phyloP scores from a whole-genome alignment of 2,888 invertebrate genomes.

The Hylaea fasciaria region DNA sequence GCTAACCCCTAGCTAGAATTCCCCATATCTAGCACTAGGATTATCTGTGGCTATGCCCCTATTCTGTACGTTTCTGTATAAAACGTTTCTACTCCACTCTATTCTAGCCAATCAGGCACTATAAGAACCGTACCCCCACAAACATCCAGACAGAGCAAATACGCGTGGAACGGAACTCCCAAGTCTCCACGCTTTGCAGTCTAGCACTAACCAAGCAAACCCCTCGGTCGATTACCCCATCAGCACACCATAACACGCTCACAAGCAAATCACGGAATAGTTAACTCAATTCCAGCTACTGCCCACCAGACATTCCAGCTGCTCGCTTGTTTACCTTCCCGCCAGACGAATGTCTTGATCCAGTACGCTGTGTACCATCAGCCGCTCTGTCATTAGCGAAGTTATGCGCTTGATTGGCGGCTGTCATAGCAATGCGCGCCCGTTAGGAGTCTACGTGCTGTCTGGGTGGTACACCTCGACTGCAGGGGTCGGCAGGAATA shows the following conservation, averaged over 20 bases:
- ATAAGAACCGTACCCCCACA: too few species aligned
- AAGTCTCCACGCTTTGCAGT: background rate
- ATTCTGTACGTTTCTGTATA: too few species aligned
- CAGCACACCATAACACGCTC: background rate
- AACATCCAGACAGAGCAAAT: too few species aligned
- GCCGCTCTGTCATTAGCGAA: constrained; percentile 6
- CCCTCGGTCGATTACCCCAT: constrained; percentile 1
- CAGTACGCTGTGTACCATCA: constrained; percentile 4
- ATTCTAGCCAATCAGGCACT: too few species aligned
- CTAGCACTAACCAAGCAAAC: too few species aligned
- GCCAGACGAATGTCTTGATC: constrained; percentile 14
- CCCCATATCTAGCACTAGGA: too few species aligned
- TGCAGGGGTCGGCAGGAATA: constrained; percentile 7
- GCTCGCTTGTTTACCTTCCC: constrained; percentile 5
- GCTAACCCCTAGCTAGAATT: too few species aligned
- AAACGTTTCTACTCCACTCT: too few species aligned
- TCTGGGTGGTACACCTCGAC: constrained; percentile 10
- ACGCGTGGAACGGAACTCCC: too few species aligned
- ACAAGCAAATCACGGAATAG: constrained; percentile 5
- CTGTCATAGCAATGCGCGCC: constrained; percentile 16
- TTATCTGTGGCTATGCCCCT: too few species aligned
- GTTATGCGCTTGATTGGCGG: constrained; percentile 7
- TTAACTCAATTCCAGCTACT: constrained; percentile 6
- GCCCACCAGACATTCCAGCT: constrained; percentile 13
- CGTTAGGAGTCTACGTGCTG: constrained; percentile 12